Conservation (phyloP, 2,888 invertebrate genomes). For the Limnephilus marmoratus region DNA sequence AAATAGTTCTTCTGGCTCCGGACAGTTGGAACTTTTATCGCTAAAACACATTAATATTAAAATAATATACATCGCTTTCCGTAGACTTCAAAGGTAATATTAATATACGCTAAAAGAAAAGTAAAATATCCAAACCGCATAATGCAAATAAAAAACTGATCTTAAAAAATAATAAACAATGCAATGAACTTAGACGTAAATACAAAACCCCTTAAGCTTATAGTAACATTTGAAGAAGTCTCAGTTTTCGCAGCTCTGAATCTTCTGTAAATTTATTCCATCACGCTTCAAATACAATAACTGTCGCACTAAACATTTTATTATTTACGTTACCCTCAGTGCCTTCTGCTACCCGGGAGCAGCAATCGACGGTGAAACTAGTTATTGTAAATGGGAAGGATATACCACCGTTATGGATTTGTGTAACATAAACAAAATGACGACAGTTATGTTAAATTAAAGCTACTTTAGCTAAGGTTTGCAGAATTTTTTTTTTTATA, state of each 20-base stretch:
- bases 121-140: background rate
- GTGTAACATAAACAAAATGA: background rate
- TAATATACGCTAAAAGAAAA: background rate
- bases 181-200: background rate
- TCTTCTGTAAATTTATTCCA: constrained; percentile 36
- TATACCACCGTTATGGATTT: background rate
- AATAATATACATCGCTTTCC: background rate
- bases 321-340: constrained; percentile 25
- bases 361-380: background rate
- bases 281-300: constrained; percentile 36
- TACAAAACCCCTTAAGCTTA: background rate
- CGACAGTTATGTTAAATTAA: no score
- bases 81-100: background rate
- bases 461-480: no score
- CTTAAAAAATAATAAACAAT: background rate
- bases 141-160: background rate
- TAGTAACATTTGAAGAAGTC: background rate
- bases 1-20: no score
- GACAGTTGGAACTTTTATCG: no score
- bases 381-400: background rate
- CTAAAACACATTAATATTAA: no score
- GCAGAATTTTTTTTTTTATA: background rate
- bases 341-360: background rate
- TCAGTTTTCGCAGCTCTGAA: background rate
- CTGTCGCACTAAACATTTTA: constrained; percentile 42